These are phyloP conservation scores for Apamea epomidion DNA, from an alignment of 2,888 invertebrate genomes.

Conservation along the genomic window DNA sequence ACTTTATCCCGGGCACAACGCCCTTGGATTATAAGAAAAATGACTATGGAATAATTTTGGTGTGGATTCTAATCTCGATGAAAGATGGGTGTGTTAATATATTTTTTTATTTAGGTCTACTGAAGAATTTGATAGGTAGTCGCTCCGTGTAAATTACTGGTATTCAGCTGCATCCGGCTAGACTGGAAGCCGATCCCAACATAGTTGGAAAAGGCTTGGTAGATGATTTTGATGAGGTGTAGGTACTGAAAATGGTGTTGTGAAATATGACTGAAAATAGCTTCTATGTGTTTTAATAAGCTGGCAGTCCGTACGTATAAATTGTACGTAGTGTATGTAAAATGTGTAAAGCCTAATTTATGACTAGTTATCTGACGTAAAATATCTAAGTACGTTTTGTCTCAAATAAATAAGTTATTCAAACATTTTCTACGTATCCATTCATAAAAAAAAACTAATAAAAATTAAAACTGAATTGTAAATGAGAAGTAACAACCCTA, in stretches of 20 bases:
- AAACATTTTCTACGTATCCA: not conserved
- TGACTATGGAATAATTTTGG: conserved; percentile 44
- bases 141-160: no score
- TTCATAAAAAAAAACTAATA: not conserved
- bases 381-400: no score
- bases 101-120: not conserved
- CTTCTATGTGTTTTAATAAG: not conserved
- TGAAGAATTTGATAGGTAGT: not conserved
- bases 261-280: conserved; percentile 2
- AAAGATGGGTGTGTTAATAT: conserved; percentile 20
- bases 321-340: not conserved
- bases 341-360: not conserved
- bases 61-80: conserved; percentile 37
- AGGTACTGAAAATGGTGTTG: not conserved
- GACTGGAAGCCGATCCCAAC: no score
- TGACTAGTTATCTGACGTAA: no score
- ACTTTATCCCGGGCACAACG: conserved; percentile 43
- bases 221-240: no score
- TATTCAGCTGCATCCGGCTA: no score
- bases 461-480: not conserved
- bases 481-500: not conserved
- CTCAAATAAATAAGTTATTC: not conserved
- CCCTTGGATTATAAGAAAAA: conserved; percentile 58
- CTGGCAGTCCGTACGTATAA: not conserved
- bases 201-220: no score